Evolutionary conservation across 64 coral and sea anemone genomes (phyloP).

Genomic region (Montipora foliosa): DNA sequence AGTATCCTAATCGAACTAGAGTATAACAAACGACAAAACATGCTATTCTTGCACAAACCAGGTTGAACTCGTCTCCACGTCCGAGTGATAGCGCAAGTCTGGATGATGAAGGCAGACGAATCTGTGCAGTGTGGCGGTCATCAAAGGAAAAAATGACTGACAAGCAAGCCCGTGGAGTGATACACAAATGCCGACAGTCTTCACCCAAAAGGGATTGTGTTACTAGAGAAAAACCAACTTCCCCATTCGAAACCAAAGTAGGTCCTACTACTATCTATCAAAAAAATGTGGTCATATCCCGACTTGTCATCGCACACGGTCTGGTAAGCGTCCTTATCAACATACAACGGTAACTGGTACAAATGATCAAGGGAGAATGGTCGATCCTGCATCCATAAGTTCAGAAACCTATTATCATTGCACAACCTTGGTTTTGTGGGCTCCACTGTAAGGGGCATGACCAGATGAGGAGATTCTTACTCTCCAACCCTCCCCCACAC

Average conservation of each 20-base stretch:
- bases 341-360: slow-evolving; percentile 6
- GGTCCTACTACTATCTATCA: background rate
- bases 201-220: slow-evolving; percentile 60
- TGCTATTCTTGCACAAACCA: background rate
- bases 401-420: slow-evolving; percentile 68
- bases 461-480: slow-evolving; percentile 4
- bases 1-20: slow-evolving; percentile 27
- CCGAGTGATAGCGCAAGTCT: background rate
- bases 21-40: slow-evolving; percentile 29
- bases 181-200: slow-evolving; percentile 42
- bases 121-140: slow-evolving; percentile 46
- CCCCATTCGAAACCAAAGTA: slow-evolving; percentile 51
- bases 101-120: background rate
- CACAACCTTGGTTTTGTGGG: slow-evolving; percentile 41
- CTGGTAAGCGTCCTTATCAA: background rate
- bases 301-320: slow-evolving; percentile 75
- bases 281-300: slow-evolving; percentile 45
- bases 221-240: slow-evolving; percentile 41
- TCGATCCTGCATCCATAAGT: slow-evolving; percentile 39
- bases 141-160: slow-evolving; percentile 32
- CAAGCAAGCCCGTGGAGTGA: slow-evolving; percentile 32
- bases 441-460: slow-evolving; percentile 56
- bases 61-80: background rate
- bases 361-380: slow-evolving; percentile 41
- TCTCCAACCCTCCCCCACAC: slow-evolving; percentile 40